A percentile compares a stretch with the other conserved stretches of the same genome.
These are phyloP conservation scores for Macrotis lagotis DNA, from an alignment of 2,113 vertebrate genomes.

Conservation along the genomic window DNA sequence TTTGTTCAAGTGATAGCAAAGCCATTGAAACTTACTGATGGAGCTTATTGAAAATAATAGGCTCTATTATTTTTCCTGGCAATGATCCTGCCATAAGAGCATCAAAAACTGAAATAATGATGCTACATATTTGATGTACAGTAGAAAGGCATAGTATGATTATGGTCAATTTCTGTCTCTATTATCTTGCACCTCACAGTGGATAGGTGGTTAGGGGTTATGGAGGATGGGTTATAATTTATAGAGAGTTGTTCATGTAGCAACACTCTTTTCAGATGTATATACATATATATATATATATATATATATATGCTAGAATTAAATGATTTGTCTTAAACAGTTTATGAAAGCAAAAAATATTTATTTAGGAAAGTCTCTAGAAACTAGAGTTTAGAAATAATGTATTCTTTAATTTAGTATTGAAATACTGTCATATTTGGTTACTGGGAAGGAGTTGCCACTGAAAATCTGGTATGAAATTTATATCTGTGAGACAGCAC, in stretches of 20 bases:
- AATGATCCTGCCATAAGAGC: conserved; percentile 70
- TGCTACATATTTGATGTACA: conserved; percentile 68
- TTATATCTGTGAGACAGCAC: background rate
- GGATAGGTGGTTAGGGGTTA: background rate
- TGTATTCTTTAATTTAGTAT: conserved; percentile 23
- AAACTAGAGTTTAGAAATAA: conserved; percentile 38
- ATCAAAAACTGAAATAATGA: conserved; percentile 78
- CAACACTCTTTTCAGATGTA: background rate
- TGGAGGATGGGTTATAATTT: background rate
- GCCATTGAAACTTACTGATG: conserved; percentile 77
- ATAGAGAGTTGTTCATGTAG: background rate
- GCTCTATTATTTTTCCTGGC: conserved; percentile 77
- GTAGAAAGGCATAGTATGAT: conserved; percentile 71
- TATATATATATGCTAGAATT: conserved; percentile 35
- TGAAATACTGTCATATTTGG: conserved; percentile 40
- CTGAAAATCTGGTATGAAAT: background rate
- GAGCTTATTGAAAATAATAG: conserved; percentile 81
- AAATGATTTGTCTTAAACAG: conserved; percentile 57
- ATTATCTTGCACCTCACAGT: conserved; percentile 26
- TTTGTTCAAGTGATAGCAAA: conserved; percentile 76
- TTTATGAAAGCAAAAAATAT: conserved; percentile 56
- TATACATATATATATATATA: too few relatives aligned
- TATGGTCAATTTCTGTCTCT: conserved; percentile 73
- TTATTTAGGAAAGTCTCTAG: conserved; percentile 38
- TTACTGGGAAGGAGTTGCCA: rapidly evolving